These are phyloP conservation scores for Crematogaster levior DNA, from an alignment of 2,888 invertebrate genomes.

Conservation along the genomic window DNA sequence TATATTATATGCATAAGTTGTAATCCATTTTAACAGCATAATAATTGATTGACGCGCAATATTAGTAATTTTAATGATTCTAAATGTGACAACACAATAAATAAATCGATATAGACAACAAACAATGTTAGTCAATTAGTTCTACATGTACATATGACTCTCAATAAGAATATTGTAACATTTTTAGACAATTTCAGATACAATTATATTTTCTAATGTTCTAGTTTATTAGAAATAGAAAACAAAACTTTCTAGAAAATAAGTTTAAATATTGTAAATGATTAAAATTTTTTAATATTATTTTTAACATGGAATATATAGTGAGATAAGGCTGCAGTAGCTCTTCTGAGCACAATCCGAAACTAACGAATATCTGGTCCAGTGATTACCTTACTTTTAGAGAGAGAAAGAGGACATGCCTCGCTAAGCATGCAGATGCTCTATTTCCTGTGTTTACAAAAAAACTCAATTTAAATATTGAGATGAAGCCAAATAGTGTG, in stretches of 20 bases:
- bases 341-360: conserved; percentile 1
- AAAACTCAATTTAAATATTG: conserved; percentile 68
- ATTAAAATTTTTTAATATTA: no score
- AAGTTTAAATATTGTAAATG: no score
- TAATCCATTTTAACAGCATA: neutral
- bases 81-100: neutral
- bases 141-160: no score
- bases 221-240: no score
- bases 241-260: no score
- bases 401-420: neutral
- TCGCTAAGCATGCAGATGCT: conserved; percentile 2
- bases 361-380: conserved; percentile 41
- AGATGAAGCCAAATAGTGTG: conserved; percentile 54
- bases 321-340: neutral
- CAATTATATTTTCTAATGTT: no score
- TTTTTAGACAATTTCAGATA: no score
- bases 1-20: no score
- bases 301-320: no score
- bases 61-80: neutral
- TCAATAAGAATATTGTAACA: neutral
- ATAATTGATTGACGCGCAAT: neutral
- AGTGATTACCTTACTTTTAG: conserved; percentile 19
- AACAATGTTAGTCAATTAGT: neutral
- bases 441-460: conserved; percentile 62
- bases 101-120: neutral